Base-by-base conservation (phyloP, 2,797 vertebrate species). In the Corythornis leucogaster region DNA sequence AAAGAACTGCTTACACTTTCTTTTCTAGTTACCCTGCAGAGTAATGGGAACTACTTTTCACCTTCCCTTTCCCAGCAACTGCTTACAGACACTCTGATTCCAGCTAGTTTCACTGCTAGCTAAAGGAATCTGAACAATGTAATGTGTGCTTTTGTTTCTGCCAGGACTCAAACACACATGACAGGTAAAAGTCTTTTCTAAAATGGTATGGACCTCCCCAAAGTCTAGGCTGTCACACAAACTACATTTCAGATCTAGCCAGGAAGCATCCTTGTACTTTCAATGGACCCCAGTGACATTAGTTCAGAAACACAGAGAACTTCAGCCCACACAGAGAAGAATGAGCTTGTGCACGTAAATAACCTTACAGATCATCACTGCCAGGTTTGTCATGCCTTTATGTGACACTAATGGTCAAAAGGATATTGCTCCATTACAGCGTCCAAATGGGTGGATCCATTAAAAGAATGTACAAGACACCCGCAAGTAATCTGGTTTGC, bases 161-260 rank as follows among this genome's bases (percentile, higher is more conserved):
- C 15, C 69, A 26, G 68, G 54, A 68, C 68, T 91, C 80, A 58
- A 74, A 76, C 63, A 33, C 6, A 48, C 61, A 64, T 3, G 80
- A 74, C 85, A 94, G 80, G 67, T 93, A 93, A 84, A 94, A 82
- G 57, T 64, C 80, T 88, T 45, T 87, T 90, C 87, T 74, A 92
- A 88, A 94, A 63, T 8, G 87, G 70, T 6, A 81, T 22, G 83
- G 81, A 57, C 28, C 38, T 86, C 59, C 80, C 73, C 67, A 7
- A 80, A 89, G 50, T 42, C 77, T 3, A 25, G 57, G 40, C 38
- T 84, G 73, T 64, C 22, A 8, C 5, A 21, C 25, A 1, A 62
- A 28, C 30, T 31, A 64, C 75, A 51, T 3, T 38, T 33, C 14
- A 62, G 40, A 53, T 45, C 53, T 6, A 61, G 40, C 35, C 1